These are phyloP conservation scores for Melanostoma mellinum DNA, from an alignment of 2,888 invertebrate species.

Conservation along the genomic window DNA sequence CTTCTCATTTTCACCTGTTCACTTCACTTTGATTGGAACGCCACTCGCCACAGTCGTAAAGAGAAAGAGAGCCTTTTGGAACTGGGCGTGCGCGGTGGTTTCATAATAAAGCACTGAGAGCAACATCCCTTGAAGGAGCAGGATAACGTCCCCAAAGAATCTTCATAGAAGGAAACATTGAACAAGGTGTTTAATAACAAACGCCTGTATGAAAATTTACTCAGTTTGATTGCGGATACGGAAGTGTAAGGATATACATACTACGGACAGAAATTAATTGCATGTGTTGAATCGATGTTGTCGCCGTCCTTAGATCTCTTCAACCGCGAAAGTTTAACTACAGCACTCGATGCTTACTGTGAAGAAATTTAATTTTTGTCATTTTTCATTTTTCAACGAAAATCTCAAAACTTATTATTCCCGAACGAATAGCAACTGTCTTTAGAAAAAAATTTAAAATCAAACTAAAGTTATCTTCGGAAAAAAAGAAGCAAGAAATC, in stretches of 20 bases:
- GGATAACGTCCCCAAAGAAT: slow-evolving; percentile 39
- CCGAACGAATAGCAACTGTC: slow-evolving; percentile 1
- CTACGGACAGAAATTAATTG: slow-evolving; percentile 50
- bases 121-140: slow-evolving; percentile 37
- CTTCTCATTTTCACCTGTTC: slow-evolving; percentile 66
- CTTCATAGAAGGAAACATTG: slow-evolving; percentile 39
- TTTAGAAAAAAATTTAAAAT: not conserved
- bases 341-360: slow-evolving; percentile 48
- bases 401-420: slow-evolving; percentile 18
- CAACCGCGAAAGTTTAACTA: slow-evolving; percentile 22
- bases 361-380: slow-evolving; percentile 48
- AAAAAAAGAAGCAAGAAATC: not conserved
- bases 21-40: slow-evolving; percentile 13
- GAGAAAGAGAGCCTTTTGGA: slow-evolving; percentile 11
- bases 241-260: slow-evolving; percentile 63
- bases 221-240: slow-evolving; percentile 71
- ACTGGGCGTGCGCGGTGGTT: slow-evolving; percentile 45
- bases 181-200: slow-evolving; percentile 71
- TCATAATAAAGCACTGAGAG: not conserved
- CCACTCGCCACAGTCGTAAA: not conserved
- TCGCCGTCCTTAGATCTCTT: slow-evolving; percentile 53
- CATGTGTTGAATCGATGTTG: slow-evolving; percentile 59
- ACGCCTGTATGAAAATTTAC: slow-evolving; percentile 66
- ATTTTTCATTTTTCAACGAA: slow-evolving; percentile 41
- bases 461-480: not conserved